These are phyloP conservation scores for Tachina grossa DNA, from an alignment of 2,888 invertebrate genomes.

Conservation along the genomic window DNA sequence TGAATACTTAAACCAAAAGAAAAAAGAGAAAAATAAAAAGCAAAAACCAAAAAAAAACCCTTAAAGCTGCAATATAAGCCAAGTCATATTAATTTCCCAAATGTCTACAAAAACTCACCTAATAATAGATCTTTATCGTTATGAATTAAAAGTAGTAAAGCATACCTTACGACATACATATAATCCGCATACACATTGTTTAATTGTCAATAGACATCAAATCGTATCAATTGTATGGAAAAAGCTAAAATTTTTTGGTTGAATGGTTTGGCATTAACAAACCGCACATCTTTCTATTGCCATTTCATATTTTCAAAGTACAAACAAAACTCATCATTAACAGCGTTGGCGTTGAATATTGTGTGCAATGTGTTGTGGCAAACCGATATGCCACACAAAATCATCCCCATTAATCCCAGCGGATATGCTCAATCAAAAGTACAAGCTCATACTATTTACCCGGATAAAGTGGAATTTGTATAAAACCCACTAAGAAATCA, in stretches of 20 bases:
- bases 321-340: slow-evolving; percentile 56
- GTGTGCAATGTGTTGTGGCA: slow-evolving; percentile 40
- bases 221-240: slow-evolving; percentile 79
- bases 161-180: slow-evolving; percentile 32
- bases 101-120: slow-evolving; percentile 68
- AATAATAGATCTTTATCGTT: slow-evolving; percentile 72
- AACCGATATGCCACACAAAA: slow-evolving; percentile 71
- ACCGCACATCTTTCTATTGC: slow-evolving; percentile 34
- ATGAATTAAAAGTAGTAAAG: slow-evolving; percentile 51
- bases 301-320: slow-evolving; percentile 28
- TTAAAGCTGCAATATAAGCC: slow-evolving; percentile 56
- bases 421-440: slow-evolving; percentile 82
- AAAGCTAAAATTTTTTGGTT: slow-evolving; percentile 81
- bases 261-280: slow-evolving; percentile 73
- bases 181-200: slow-evolving; percentile 75
- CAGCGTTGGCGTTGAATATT: slow-evolving; percentile 10
- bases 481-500: slow-evolving; percentile 74
- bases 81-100: slow-evolving; percentile 71
- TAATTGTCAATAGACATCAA: slow-evolving; percentile 82
- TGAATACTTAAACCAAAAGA: slow-evolving; percentile 18
- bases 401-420: slow-evolving; percentile 79
- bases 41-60: slow-evolving; percentile 41
- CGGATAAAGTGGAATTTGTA: slow-evolving; percentile 39
- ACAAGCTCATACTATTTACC: slow-evolving; percentile 54
- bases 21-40: slow-evolving; percentile 7